Percentiles rank a stretch among this genome's conserved stretches.
phyloP scores from a whole-genome alignment of 1,140 invertebrate genomes.

The Alviniconcha marisindica region DNA sequence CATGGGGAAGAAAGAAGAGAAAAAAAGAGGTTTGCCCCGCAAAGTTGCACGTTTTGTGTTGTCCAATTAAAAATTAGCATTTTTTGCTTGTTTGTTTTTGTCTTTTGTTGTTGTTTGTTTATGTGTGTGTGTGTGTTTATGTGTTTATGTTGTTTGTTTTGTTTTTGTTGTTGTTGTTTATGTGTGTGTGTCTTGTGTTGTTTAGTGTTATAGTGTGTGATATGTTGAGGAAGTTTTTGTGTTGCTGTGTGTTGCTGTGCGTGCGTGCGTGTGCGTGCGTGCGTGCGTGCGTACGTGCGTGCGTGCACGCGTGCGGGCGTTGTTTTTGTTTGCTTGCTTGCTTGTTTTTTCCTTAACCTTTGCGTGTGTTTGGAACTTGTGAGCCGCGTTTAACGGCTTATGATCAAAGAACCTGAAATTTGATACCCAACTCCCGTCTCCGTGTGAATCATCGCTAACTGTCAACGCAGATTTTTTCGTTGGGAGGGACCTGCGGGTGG shows the following conservation, averaged over 20 bases:
- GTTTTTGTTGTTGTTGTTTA: not conserved
- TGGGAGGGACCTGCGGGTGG: too few relatives aligned
- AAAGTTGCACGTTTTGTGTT: too few relatives aligned
- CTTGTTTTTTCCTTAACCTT: too few relatives aligned
- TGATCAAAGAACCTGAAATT: too few relatives aligned
- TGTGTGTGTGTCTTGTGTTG: not conserved
- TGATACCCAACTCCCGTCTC: too few relatives aligned
- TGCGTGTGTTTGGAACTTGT: too few relatives aligned
- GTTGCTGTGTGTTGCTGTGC: not conserved
- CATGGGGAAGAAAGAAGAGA: too few relatives aligned
- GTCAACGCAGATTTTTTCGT: too few relatives aligned
- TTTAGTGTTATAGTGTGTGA: not conserved
- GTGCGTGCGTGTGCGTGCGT: slow-evolving; percentile 4
- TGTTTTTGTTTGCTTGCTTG: not conserved
- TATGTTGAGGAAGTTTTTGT: not conserved
- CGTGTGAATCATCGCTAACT: too few relatives aligned
- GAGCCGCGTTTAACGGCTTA: too few relatives aligned
- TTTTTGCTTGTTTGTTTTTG: not conserved
- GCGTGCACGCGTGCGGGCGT: not conserved
- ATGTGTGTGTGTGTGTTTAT: not conserved
- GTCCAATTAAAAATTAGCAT: not conserved
- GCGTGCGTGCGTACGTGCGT: not conserved
- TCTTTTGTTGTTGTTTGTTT: not conserved
- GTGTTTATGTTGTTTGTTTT: not conserved
- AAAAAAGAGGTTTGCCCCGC: too few relatives aligned